A percentile compares a stretch with the other conserved stretches of the same genome.
phyloP scores from a whole-genome alignment of 2,888 invertebrate species.

The Disparrhopalites patrizii region DNA sequence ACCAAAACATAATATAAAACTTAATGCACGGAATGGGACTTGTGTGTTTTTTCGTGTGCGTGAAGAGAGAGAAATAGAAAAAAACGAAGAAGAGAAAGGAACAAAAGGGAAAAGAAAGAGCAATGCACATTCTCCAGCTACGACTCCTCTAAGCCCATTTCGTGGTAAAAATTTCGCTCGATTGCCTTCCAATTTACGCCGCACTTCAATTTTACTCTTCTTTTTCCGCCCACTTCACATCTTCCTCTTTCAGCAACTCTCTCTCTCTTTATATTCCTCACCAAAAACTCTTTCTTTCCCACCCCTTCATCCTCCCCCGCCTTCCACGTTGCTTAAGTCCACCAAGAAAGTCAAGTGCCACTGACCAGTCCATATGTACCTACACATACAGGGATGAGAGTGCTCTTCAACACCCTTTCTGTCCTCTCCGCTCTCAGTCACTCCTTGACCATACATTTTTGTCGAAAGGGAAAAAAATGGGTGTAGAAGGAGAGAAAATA shows the following conservation, averaged over 20 bases:
- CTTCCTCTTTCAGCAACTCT: background rate
- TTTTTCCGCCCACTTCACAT: slow-evolving; percentile 11
- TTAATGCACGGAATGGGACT: background rate
- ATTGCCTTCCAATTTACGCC: slow-evolving; percentile 34
- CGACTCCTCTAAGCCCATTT: slow-evolving; percentile 17
- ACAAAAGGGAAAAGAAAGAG: background rate
- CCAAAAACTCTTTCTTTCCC: too few species aligned
- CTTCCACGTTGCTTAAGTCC: too few species aligned
- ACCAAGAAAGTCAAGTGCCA: too few species aligned
- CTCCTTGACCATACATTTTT: too few species aligned
- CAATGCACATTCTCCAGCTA: background rate
- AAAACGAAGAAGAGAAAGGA: background rate
- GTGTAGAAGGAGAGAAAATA: too few species aligned
- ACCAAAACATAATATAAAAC: slow-evolving; percentile 5
- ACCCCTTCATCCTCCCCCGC: too few species aligned
- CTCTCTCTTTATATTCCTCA: too few species aligned
- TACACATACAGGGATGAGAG: too few species aligned
- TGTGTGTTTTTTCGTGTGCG: background rate
- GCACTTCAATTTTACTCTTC: slow-evolving; percentile 25
- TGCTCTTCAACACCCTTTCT: too few species aligned
- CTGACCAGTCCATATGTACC: too few species aligned
- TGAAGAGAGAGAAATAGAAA: background rate
- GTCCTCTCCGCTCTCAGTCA: too few species aligned
- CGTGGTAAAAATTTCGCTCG: slow-evolving; percentile 32
- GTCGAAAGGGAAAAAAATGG: too few species aligned